Percentiles rank a stretch among this genome's conserved stretches.
phyloP scores from a whole-genome alignment of 1,140 invertebrate species.

The Gonioctena quinquepunctata region DNA sequence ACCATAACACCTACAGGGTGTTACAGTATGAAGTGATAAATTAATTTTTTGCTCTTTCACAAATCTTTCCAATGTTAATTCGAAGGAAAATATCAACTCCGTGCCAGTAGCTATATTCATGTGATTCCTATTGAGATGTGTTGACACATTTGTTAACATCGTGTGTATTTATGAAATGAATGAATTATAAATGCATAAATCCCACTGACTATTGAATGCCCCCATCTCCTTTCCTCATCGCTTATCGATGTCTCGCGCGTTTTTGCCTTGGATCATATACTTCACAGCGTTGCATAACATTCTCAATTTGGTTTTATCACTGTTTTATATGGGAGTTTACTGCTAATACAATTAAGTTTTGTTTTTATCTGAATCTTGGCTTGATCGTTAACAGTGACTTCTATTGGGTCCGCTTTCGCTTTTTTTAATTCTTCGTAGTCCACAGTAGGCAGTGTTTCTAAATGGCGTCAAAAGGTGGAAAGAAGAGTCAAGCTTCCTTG shows the following conservation, averaged over 20 bases:
- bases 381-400: neutral
- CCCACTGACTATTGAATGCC: neutral
- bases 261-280: neutral
- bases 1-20: no score
- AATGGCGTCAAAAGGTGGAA: neutral
- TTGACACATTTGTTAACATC: no score
- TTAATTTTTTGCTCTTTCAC: no score
- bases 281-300: neutral
- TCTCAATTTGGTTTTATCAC: neutral
- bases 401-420: neutral
- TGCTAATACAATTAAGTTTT: neutral
- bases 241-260: neutral
- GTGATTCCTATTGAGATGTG: no score
- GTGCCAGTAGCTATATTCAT: no score
- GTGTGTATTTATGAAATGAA: no score
- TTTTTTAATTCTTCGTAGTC: no score
- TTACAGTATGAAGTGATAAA: no score
- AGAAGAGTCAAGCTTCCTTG: neutral
- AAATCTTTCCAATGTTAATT: no score
- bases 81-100: no score
- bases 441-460: no score
- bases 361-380: neutral
- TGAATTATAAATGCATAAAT: no score
- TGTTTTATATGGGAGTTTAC: neutral
- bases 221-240: neutral